A percentile compares a stretch with the other conserved stretches of the same genome.
Conservation (phyloP, 2,113 vertebrate genomes). For the Eulemur rufifrons region DNA sequence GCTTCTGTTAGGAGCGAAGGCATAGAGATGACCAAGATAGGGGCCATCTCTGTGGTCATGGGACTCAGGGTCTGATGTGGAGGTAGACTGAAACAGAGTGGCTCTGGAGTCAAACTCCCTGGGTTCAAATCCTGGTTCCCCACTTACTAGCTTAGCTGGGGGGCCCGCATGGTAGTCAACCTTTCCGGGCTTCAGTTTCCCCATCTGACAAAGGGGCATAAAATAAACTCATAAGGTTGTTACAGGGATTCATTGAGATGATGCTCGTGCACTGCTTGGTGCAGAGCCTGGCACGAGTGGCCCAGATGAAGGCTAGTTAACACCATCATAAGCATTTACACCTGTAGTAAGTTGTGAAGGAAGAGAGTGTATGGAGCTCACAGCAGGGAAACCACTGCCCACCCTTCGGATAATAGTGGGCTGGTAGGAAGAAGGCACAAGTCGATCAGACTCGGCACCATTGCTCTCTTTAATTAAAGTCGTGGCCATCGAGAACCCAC, state of each 20-base stretch:
- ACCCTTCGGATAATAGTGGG: not conserved
- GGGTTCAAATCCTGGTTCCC: not conserved
- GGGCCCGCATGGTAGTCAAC: not conserved
- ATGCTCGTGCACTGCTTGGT: not conserved
- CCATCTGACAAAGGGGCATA: not conserved
- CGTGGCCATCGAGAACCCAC: constrained; percentile 61
- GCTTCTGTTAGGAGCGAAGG: not conserved
- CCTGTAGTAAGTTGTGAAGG: not conserved
- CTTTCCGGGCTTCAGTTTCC: not conserved
- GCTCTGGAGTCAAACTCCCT: not conserved
- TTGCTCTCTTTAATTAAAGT: constrained; percentile 77
- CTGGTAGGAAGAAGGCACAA: not conserved
- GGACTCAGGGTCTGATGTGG: not conserved
- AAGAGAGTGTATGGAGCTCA: not conserved
- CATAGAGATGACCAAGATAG: not conserved
- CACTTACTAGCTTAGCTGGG: not conserved
- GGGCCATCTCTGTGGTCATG: not conserved
- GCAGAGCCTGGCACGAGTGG: not conserved
- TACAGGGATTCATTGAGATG: not conserved
- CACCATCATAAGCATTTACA: not conserved
- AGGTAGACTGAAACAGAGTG: not conserved
- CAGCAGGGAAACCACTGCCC: not conserved
- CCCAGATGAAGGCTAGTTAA: not conserved
- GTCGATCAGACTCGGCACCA: not conserved
- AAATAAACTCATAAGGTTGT: not conserved